Conservation (phyloP, 2,888 invertebrate species). For the Archips xylosteana region DNA sequence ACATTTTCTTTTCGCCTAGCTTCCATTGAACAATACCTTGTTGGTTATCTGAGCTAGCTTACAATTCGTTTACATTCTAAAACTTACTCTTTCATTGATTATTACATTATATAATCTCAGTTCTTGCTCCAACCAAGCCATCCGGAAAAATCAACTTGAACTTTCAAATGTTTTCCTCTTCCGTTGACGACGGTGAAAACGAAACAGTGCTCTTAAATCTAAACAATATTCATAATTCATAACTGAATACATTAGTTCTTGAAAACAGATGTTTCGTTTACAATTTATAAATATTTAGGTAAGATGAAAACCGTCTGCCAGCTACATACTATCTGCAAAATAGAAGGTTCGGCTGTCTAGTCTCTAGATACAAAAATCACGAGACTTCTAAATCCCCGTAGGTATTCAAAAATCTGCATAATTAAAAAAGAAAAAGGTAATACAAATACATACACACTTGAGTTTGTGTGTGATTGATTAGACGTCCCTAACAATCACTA, state of each 20-base stretch:
- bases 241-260: background rate
- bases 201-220: background rate
- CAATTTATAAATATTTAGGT: background rate
- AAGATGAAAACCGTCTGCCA: background rate
- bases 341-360: background rate
- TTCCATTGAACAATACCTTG: too few species aligned
- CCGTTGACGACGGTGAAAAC: background rate
- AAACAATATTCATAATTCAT: background rate
- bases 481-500: background rate
- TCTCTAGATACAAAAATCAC: too few species aligned
- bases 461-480: background rate
- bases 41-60: too few species aligned
- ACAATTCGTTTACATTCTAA: too few species aligned
- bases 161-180: background rate
- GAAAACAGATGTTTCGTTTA: slow-evolving; percentile 4
- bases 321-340: background rate
- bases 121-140: background rate
- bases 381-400: too few species aligned
- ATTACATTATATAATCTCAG: too few species aligned
- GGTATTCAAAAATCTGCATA: too few species aligned
- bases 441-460: too few species aligned
- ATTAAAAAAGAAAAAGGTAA: too few species aligned
- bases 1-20: too few species aligned
- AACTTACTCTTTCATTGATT: too few species aligned
- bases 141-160: background rate